phyloP scores from a whole-genome alignment of 2,113 vertebrate genomes.

The Paramisgurnus dabryanus region DNA sequence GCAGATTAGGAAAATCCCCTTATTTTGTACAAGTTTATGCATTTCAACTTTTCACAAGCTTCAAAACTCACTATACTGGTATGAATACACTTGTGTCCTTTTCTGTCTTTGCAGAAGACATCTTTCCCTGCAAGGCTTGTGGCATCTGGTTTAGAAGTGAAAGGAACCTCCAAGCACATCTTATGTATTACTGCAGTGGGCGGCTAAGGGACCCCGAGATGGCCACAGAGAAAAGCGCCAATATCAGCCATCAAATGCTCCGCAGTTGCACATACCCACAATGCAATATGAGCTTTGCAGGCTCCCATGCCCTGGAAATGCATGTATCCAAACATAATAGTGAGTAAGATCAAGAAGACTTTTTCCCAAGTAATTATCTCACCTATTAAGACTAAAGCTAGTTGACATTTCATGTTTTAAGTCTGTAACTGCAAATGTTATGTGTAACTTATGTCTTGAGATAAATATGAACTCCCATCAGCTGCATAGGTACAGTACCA shows the following conservation, averaged over 20 bases:
- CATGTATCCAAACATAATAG: constrained; percentile 84
- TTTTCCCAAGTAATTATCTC: neutral
- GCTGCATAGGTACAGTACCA: too few relatives aligned
- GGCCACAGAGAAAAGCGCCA: constrained; percentile 75
- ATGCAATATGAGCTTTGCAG: constrained; percentile 84
- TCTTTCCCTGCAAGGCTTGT: constrained; percentile 88
- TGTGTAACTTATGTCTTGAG: too few relatives aligned
- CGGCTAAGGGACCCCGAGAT: constrained; percentile 76
- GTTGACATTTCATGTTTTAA: too few relatives aligned
- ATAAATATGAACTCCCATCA: too few relatives aligned
- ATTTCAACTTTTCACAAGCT: neutral
- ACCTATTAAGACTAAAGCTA: neutral
- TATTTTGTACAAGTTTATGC: too few relatives aligned
- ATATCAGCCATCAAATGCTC: constrained; percentile 73
- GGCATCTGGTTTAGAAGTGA: constrained; percentile 91
- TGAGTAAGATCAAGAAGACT: constrained; percentile 62
- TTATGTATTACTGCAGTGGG: constrained; percentile 90
- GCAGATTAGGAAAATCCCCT: too few relatives aligned
- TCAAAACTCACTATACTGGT: neutral
- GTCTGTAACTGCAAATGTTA: too few relatives aligned
- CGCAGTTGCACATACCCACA: constrained; percentile 83
- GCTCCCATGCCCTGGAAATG: constrained; percentile 80
- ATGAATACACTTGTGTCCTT: constrained; percentile 17
- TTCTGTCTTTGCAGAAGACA: constrained; percentile 79
- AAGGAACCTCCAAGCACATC: constrained; percentile 86